These are phyloP conservation scores for Nixonia krombeini DNA, from an alignment of 1,140 invertebrate genomes.

Conservation along the genomic window DNA sequence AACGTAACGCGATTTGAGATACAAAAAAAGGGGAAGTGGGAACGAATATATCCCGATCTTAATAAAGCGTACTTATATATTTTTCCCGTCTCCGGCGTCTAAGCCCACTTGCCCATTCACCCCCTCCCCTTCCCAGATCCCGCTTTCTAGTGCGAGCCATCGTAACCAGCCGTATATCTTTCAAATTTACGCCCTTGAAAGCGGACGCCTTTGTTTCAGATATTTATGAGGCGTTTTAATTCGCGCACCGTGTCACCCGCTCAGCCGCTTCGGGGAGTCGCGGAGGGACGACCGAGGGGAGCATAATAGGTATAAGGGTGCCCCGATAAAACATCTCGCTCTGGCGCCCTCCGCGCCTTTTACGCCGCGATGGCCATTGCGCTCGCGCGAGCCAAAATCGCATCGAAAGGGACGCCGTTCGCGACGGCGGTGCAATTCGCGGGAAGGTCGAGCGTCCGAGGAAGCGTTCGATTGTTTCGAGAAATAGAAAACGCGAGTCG, in stretches of 20 bases:
- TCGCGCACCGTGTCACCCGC: constrained; percentile 66
- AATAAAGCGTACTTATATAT: constrained; percentile 46
- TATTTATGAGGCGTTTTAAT: constrained; percentile 74
- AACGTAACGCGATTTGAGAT: constrained; percentile 17
- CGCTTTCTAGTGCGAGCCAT: constrained; percentile 26
- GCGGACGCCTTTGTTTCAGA: constrained; percentile 71
- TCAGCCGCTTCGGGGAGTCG: constrained; percentile 52
- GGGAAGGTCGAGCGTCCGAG: too few relatives aligned
- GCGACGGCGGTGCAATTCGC: too few relatives aligned
- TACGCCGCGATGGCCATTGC: not conserved
- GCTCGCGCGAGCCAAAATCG: too few relatives aligned
- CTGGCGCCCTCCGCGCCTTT: constrained; percentile 27
- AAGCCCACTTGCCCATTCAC: constrained; percentile 32
- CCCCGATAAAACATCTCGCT: constrained; percentile 61
- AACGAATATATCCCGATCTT: constrained; percentile 34
- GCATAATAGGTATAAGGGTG: constrained; percentile 68
- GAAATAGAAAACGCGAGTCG: not conserved
- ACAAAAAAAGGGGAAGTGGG: too few relatives aligned
- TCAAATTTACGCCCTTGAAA: constrained; percentile 69
- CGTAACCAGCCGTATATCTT: constrained; percentile 65
- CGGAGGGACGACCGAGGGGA: constrained; percentile 41
- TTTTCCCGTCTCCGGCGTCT: constrained; percentile 23
- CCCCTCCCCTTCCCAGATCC: not conserved
- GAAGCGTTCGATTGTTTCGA: not conserved
- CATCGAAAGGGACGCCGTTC: too few relatives aligned